Conservation (phyloP, 1,140 invertebrate species). For the Maconellicoccus hirsutus region DNA sequence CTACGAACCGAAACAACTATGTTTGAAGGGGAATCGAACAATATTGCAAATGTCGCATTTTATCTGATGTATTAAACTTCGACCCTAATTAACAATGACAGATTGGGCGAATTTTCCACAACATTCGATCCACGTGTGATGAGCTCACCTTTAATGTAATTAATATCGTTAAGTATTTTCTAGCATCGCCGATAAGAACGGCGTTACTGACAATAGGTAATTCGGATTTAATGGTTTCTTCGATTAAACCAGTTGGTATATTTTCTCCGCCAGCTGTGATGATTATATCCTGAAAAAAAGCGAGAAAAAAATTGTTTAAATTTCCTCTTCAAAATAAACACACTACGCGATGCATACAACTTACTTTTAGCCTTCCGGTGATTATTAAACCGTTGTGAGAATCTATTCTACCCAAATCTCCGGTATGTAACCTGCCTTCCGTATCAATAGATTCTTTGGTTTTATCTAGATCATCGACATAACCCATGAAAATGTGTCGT, state of each 20-base stretch:
- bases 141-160: slow-evolving; percentile 65
- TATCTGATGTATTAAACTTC: neutral
- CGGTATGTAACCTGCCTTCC: slow-evolving; percentile 67
- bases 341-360: too few species aligned
- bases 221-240: slow-evolving; percentile 63
- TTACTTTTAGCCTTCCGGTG: slow-evolving; percentile 67
- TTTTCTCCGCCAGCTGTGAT: slow-evolving; percentile 94
- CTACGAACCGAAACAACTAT: neutral
- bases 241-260: slow-evolving; percentile 72
- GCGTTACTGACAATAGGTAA: slow-evolving; percentile 67
- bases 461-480: slow-evolving; percentile 63
- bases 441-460: slow-evolving; percentile 58
- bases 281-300: slow-evolving; percentile 55
- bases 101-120: neutral
- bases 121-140: neutral
- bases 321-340: slow-evolving; percentile 20
- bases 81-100: neutral
- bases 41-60: neutral
- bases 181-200: slow-evolving; percentile 72
- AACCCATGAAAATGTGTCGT: slow-evolving; percentile 80
- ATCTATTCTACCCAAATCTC: slow-evolving; percentile 71
- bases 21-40: neutral
- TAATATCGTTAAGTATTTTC: slow-evolving; percentile 72
- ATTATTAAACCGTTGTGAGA: slow-evolving; percentile 59
- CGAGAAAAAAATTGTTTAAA: slow-evolving; percentile 13